Evolutionary conservation across 1,140 invertebrate species (phyloP), one percentile per base, ranked within the genome.

Genomic region (Drosophila quadrilineata): DNA sequence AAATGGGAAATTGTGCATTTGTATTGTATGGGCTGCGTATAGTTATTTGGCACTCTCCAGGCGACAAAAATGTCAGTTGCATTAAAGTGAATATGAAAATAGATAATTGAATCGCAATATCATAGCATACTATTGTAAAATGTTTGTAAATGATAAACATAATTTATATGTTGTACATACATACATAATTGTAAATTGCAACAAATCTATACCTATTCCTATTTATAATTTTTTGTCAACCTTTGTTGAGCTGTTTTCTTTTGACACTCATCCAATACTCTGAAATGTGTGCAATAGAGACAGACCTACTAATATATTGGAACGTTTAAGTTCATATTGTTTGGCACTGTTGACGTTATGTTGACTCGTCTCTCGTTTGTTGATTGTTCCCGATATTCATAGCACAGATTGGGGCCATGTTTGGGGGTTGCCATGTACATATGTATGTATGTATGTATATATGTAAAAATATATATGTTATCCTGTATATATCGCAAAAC

Each of bases 301-400:
- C 16, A 54, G 24, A 14, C 19, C n/a, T n/a, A n/a, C n/a, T n/a
- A n/a, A 50, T 6, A 45, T 26, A 57, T 29, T 38, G 31, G 16
- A 33, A 49, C 38, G 21, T 14, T 8, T 19, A 57, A 59, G 36
- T 22, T 67, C 48, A 46, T 62, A 58, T 79, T 73, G 73, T 63
- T 68, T 73, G 73, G 53, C 53, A 50, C 80, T 52, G 35, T 84
- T n/a, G n/a, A n/a, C 60, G 71, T 50, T 54, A 48, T 80, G 74
- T 59, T 71, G 68, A 58, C 43, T 65, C n/a, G n/a, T n/a, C n/a
- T n/a, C n/a, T n/a, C n/a, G 52, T 31, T 71, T 71, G 48, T 72
- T 68, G 31, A 41, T 45, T 38, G 16, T 29, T 59, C n/a, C n/a
- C n/a, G n/a, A n/a, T 58, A 43, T 58, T 35, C 36, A 26, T 33